phyloP scores from a whole-genome alignment of 2,797 vertebrate genomes.

The Chaunax sp. region DNA sequence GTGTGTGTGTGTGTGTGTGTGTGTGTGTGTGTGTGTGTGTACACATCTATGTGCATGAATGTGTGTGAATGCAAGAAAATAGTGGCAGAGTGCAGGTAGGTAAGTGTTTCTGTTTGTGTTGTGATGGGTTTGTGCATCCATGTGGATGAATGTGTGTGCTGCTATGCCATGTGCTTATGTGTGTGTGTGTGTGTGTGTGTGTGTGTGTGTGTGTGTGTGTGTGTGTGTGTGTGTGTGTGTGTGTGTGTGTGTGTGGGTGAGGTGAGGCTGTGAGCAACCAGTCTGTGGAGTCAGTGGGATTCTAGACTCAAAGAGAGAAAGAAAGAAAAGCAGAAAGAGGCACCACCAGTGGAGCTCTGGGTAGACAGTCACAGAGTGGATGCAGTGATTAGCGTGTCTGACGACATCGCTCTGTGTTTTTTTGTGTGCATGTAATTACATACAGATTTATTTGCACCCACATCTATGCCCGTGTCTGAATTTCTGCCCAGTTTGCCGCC shows the following conservation, averaged over 20 bases:
- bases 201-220: background rate
- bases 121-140: constrained; percentile 15
- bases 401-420: constrained; percentile 6
- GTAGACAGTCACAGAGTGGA: constrained; percentile 41
- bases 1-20: background rate
- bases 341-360: constrained; percentile 36
- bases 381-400: constrained; percentile 35
- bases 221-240: no score
- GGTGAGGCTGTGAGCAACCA: constrained; percentile 14
- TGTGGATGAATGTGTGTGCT: constrained; percentile 21
- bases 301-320: constrained; percentile 42
- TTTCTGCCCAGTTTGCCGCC: constrained; percentile 20
- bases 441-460: constrained; percentile 27
- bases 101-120: background rate
- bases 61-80: background rate
- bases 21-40: background rate
- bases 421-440: constrained; percentile 19
- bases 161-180: constrained; percentile 12
- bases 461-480: no score
- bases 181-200: constrained; percentile 23
- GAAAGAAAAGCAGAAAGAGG: constrained; percentile 22
- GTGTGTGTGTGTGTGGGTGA: constrained; percentile 4
- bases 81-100: background rate
- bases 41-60: background rate
- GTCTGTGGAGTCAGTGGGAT: constrained; percentile 55